These are phyloP conservation scores for Lagria hirta DNA, from an alignment of 2,888 invertebrate genomes.

Conservation along the genomic window DNA sequence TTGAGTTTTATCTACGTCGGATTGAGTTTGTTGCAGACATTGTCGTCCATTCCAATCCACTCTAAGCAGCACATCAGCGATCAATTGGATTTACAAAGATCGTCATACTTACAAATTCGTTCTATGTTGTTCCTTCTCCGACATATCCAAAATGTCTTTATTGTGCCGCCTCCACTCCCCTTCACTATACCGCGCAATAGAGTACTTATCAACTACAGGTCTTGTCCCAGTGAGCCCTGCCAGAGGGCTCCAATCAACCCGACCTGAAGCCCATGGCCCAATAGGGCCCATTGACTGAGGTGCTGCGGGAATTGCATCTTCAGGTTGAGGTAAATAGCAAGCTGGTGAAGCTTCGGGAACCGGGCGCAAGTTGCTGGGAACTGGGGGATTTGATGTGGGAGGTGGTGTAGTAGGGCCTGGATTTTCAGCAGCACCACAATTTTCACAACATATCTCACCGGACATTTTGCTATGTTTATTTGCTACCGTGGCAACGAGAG, in stretches of 20 bases:
- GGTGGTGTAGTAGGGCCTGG: too few relatives aligned
- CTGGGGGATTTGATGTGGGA: slow-evolving; percentile 16
- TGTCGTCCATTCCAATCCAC: slow-evolving; percentile 65
- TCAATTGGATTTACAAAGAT: too few relatives aligned
- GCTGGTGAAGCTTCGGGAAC: slow-evolving; percentile 43
- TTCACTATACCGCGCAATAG: slow-evolving; percentile 70
- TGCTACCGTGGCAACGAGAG: too few relatives aligned
- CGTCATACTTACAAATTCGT: slow-evolving; percentile 43
- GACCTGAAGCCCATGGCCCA: slow-evolving; percentile 71
- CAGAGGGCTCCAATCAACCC: slow-evolving; percentile 72
- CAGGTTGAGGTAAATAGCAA: slow-evolving; percentile 61
- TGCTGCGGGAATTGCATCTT: slow-evolving; percentile 48
- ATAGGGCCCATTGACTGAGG: slow-evolving; percentile 57
- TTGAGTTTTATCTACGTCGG: slow-evolving; percentile 69
- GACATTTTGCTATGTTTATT: too few relatives aligned
- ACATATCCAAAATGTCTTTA: slow-evolving; percentile 47
- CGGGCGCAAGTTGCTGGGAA: slow-evolving; percentile 13
- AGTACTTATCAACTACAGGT: slow-evolving; percentile 74
- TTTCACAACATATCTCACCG: too few relatives aligned
- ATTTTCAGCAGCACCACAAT: too few relatives aligned
- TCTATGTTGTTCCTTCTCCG: slow-evolving; percentile 43
- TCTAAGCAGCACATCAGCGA: too few relatives aligned
- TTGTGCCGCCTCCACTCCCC: slow-evolving; percentile 67
- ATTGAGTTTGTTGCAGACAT: slow-evolving; percentile 65
- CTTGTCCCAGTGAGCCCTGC: slow-evolving; percentile 71